Evolutionary conservation across 2,888 invertebrate genomes (phyloP).

Genomic region (Thera britannica): DNA sequence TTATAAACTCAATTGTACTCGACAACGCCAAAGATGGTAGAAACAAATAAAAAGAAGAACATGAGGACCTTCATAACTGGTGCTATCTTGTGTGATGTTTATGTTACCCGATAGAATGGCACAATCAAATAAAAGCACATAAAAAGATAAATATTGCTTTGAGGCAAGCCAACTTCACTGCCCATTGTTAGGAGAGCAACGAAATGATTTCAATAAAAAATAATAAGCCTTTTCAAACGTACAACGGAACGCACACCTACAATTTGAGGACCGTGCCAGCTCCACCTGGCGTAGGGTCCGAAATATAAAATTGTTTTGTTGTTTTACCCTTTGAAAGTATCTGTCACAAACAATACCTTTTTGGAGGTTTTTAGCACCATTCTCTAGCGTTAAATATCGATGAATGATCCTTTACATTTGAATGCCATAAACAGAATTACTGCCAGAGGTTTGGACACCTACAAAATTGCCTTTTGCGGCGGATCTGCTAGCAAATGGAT

Average conservation of each 20-base stretch:
- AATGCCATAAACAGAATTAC: neutral
- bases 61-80: neutral
- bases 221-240: constrained; percentile 44
- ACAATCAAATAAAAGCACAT: constrained; percentile 14
- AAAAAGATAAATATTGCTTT: constrained; percentile 22
- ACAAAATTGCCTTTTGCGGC: neutral
- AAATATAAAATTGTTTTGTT: constrained; percentile 47
- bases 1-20: too few relatives aligned
- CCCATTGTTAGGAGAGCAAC: constrained; percentile 36
- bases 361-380: neutral
- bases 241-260: constrained; percentile 35
- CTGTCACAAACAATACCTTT: constrained; percentile 37
- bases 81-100: constrained; percentile 3
- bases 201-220: constrained; percentile 41
- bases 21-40: neutral
- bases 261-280: constrained; percentile 29
- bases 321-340: constrained; percentile 41
- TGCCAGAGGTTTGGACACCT: neutral
- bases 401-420: too few relatives aligned
- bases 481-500: neutral
- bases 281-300: constrained; percentile 42
- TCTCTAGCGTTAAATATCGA: neutral
- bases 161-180: constrained; percentile 25
- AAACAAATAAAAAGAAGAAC: neutral
- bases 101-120: neutral